phyloP scores from a whole-genome alignment of 2,113 vertebrate genomes.

The Helogale parvula region DNA sequence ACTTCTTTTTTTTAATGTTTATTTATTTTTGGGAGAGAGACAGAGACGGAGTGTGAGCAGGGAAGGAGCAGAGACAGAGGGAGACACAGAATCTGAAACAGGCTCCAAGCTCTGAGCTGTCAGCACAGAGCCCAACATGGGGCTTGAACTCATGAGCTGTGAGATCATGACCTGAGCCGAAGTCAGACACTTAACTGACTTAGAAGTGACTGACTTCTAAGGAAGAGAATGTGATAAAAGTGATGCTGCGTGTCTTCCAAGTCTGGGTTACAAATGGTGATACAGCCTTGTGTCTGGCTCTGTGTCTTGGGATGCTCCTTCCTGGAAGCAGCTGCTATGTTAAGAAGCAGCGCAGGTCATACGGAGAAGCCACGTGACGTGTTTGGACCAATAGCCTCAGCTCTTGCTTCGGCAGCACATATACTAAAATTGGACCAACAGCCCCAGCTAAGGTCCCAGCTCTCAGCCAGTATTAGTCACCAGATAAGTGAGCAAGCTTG shows the following conservation, averaged over 20 bases:
- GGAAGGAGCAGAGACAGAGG: too few species aligned
- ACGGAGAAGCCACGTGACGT: neutral
- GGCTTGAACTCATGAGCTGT: too few species aligned
- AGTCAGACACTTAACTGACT: too few species aligned
- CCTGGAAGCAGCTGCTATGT: neutral
- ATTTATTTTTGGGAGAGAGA: too few species aligned
- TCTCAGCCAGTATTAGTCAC: neutral
- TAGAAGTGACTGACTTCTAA: neutral
- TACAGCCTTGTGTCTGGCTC: neutral
- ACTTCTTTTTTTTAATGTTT: neutral
- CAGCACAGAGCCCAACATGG: too few species aligned
- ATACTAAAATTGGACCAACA: neutral
- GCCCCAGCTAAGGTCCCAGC: neutral
- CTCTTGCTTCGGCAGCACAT: neutral
- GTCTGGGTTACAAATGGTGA: neutral
- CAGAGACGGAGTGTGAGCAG: too few species aligned
- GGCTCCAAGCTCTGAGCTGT: too few species aligned
- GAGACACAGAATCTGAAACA: too few species aligned
- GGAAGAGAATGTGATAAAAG: neutral
- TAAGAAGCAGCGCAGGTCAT: neutral
- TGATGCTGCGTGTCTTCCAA: neutral
- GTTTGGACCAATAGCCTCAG: neutral
- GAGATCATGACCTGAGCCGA: too few species aligned
- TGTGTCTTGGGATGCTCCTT: neutral
- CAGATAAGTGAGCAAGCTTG: neutral